A percentile compares a stretch with the other conserved stretches of the same genome.
These are phyloP conservation scores for Drosophila hamatofila DNA, from an alignment of 2,888 invertebrate species.

Conservation along the genomic window DNA sequence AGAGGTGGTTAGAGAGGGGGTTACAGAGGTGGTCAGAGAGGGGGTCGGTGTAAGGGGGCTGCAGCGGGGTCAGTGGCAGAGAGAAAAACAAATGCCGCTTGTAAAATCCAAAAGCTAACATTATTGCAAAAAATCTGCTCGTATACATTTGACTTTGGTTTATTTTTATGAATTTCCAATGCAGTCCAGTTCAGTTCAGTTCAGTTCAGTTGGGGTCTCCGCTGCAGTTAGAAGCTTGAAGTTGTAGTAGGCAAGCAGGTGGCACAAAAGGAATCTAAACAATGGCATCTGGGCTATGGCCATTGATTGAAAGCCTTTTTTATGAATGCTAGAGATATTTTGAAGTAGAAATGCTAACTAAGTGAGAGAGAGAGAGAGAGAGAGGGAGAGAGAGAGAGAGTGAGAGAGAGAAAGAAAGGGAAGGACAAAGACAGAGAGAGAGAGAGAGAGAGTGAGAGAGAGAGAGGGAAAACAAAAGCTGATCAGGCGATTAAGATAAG, in stretches of 20 bases:
- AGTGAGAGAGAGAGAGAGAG: not conserved
- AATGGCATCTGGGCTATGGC: conserved; percentile 5
- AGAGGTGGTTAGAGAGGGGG: no score
- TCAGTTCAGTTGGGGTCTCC: not conserved
- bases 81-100: conserved; percentile 60
- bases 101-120: conserved; percentile 72
- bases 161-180: conserved; percentile 63
- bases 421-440: not conserved
- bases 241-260: not conserved
- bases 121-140: conserved; percentile 75
- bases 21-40: no score
- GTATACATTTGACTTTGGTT: conserved; percentile 70
- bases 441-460: not conserved
- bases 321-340: conserved; percentile 15
- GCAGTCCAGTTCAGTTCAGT: conserved; percentile 14
- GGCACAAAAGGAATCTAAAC: not conserved
- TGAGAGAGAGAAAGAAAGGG: not conserved
- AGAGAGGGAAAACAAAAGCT: not conserved
- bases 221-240: conserved; percentile 1
- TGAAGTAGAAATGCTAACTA: not conserved
- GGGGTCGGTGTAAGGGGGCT: not conserved
- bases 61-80: not conserved
- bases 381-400: not conserved
- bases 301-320: conserved; percentile 19
- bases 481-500: not conserved